Base-by-base conservation (phyloP, 2,888 invertebrate genomes). In the Arctia plantaginis region DNA sequence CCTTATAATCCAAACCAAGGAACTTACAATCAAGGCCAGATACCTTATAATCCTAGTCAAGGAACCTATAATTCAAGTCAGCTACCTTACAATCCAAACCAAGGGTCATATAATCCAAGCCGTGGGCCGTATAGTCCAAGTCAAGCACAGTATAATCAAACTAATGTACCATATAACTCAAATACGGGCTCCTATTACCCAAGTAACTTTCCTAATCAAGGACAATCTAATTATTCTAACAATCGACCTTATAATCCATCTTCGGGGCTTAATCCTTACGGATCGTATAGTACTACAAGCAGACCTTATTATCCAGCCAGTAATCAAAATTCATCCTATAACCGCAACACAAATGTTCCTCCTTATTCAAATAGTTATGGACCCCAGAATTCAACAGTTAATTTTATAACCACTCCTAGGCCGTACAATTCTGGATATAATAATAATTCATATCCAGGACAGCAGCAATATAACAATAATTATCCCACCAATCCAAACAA, bases 391-490 rank as follows among this genome's bases (percentile, higher is more conserved):
- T 44, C 81, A 33, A 62, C 80, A 30, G 72, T 76, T 62, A 66
- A 83, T 76, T 78, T 27, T 18, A 66, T 67, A 75, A 66, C 79
- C 33, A 81, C 77, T 71, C 79, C 83, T 55, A 76, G 73, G 47
- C 79, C 80, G 27, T 79, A 82, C 41, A 82, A 81, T 76, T 15
- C n/a, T 33, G 66, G 59, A 62, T 44, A 72, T 69, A 62, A 72
- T 69, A 62, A 72, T 66, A 76, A 67, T 65, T 68, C 73, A 44
- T 64, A 74, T 62, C 35, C 80, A 23, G 75, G 75, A 35, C 80
- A 76, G 68, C 23, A 69, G 1, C 70, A 80, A 67, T 74, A 73
- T 65, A 71, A 71, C 35, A 79, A 74, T 41, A 80, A 73, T 18
- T 76, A 79, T 70, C 64, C 73, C 2, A 51, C 66, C 15, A 72